phyloP scores from a whole-genome alignment of 2,888 invertebrate species.

The Meghimatium bilineatum region DNA sequence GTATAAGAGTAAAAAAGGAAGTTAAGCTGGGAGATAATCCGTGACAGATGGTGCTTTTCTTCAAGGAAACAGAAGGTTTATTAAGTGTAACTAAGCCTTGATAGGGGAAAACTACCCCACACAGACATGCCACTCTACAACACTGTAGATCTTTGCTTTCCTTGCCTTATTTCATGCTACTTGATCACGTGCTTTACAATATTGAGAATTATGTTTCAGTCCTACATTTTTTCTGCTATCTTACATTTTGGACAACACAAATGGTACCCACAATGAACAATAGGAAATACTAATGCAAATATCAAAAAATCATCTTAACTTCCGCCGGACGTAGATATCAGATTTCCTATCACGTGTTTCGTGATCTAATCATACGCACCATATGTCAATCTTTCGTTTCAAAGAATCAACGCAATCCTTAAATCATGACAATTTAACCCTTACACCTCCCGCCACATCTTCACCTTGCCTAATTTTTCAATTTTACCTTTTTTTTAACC shows the following conservation, averaged over 20 bases:
- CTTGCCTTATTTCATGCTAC: neutral
- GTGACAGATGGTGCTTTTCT: conserved; percentile 13
- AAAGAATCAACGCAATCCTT: neutral
- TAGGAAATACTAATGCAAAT: neutral
- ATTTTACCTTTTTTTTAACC: no score
- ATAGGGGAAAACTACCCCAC: neutral
- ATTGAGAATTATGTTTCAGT: neutral
- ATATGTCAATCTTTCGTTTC: neutral
- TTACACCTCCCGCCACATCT: no score
- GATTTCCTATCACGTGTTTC: neutral
- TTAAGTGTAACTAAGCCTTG: neutral
- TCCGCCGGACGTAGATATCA: conserved; percentile 32
- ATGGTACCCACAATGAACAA: neutral
- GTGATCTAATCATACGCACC: neutral
- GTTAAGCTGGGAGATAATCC: conserved; percentile 30
- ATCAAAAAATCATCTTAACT: conserved; percentile 8
- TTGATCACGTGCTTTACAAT: neutral
- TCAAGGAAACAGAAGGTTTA: neutral
- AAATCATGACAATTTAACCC: no score
- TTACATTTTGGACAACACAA: neutral
- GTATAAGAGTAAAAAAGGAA: conserved; percentile 28
- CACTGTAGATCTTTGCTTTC: neutral
- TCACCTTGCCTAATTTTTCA: no score
- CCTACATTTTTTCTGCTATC: neutral
- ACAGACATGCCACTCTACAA: neutral